phyloP scores from a whole-genome alignment of 2,888 invertebrate species.

The Cyrtodaria siliqua region DNA sequence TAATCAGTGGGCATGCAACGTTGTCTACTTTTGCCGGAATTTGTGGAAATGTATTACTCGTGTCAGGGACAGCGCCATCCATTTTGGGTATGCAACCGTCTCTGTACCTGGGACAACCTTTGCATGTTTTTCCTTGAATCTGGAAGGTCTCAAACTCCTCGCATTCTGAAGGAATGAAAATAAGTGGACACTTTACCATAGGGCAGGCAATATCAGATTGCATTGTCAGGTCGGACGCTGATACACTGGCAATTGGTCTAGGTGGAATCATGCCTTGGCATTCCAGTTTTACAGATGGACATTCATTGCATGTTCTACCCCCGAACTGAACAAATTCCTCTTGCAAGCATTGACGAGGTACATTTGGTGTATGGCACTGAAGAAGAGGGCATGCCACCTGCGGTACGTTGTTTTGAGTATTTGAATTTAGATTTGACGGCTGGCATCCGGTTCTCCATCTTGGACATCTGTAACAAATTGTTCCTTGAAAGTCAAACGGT shows the following conservation, averaged over 20 bases:
- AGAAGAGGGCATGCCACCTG: background rate
- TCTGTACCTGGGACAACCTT: slow-evolving; percentile 31
- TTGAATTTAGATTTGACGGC: slow-evolving; percentile 3
- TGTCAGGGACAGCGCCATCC: no score
- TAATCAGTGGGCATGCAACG: slow-evolving; percentile 28
- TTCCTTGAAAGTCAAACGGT: slow-evolving; percentile 34
- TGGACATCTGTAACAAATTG: slow-evolving; percentile 30
- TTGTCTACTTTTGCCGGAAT: no score
- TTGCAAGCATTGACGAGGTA: slow-evolving; percentile 22
- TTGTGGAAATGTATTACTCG: no score
- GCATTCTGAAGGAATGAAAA: slow-evolving; percentile 18
- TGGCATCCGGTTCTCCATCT: slow-evolving; percentile 44
- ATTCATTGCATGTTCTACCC: slow-evolving; percentile 39
- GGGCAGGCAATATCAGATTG: slow-evolving; percentile 20
- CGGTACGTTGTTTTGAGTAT: background rate
- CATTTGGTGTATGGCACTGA: background rate
- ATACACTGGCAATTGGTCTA: slow-evolving; percentile 29
- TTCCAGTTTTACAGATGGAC: slow-evolving; percentile 43
- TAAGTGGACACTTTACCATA: slow-evolving; percentile 11
- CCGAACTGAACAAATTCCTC: slow-evolving; percentile 18
- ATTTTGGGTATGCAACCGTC: slow-evolving; percentile 14
- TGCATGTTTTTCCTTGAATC: slow-evolving; percentile 27
- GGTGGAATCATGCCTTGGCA: slow-evolving; percentile 30
- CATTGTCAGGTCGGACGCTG: slow-evolving; percentile 7
- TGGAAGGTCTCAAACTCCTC: slow-evolving; percentile 21